phyloP scores from a whole-genome alignment of 2,888 invertebrate species.

The Drepana falcataria region DNA sequence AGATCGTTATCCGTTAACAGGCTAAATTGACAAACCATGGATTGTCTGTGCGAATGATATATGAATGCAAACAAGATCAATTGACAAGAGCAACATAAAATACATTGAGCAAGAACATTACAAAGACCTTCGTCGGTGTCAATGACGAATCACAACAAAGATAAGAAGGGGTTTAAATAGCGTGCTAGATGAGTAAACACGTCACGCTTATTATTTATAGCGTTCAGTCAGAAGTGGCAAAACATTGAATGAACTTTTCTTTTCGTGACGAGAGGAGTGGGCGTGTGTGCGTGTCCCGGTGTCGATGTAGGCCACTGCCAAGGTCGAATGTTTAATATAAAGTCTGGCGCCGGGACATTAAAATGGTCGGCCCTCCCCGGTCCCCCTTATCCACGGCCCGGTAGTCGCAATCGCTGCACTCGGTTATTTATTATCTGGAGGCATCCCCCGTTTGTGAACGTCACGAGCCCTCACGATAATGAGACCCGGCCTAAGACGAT shows the following conservation, averaged over 20 bases:
- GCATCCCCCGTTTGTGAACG: constrained; percentile 56
- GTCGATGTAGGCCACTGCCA: constrained; percentile 78
- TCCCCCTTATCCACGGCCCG: constrained; percentile 62
- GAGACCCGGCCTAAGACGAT: too few relatives aligned
- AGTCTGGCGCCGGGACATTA: constrained; percentile 78
- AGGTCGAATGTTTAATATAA: constrained; percentile 79
- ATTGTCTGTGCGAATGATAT: not conserved
- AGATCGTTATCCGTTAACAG: not conserved
- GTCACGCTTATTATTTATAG: constrained; percentile 69
- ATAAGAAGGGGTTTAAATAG: constrained; percentile 46
- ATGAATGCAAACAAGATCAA: not conserved
- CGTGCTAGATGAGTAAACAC: constrained; percentile 52
- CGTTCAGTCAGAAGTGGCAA: constrained; percentile 59
- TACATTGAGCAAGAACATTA: constrained; percentile 25
- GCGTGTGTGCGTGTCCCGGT: constrained; percentile 73
- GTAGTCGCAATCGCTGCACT: constrained; percentile 77
- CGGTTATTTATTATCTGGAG: constrained; percentile 75
- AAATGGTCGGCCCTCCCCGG: constrained; percentile 75
- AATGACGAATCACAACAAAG: constrained; percentile 35
- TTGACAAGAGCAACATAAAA: constrained; percentile 11
- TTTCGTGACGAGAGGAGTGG: constrained; percentile 66
- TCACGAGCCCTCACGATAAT: constrained; percentile 14
- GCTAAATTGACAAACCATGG: not conserved
- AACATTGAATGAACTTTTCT: constrained; percentile 73
- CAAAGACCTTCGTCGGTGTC: constrained; percentile 38